phyloP scores from a whole-genome alignment of 2,797 vertebrate genomes.

The Threskiornis aethiopicus region DNA sequence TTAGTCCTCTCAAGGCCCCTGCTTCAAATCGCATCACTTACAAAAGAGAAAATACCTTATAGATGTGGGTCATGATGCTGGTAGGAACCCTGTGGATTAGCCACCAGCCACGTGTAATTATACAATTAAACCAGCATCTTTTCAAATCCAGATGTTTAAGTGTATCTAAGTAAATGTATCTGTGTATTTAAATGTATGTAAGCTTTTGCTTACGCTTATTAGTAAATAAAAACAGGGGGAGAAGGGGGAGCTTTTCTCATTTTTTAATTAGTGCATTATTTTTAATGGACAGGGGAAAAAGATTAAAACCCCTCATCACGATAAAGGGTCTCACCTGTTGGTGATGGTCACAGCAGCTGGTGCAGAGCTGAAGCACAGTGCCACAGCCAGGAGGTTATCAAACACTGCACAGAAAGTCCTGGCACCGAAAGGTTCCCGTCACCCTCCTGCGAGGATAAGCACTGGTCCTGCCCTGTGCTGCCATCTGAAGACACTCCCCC shows the following conservation, averaged over 20 bases:
- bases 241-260: background rate
- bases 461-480: background rate
- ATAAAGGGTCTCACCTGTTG: fast-evolving
- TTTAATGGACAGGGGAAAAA: background rate
- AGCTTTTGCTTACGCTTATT: background rate
- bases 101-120: background rate
- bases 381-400: background rate
- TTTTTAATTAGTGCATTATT: background rate
- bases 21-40: background rate
- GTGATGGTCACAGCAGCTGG: background rate
- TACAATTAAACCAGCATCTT: background rate
- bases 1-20: background rate
- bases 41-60: background rate
- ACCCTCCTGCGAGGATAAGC: background rate
- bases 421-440: background rate
- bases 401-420: background rate
- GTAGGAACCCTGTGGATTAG: background rate
- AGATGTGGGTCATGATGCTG: background rate
- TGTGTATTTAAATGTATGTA: too few species aligned
- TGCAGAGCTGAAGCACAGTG: background rate
- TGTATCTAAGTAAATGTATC: too few species aligned
- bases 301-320: background rate
- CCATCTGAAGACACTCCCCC: background rate
- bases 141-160: background rate
- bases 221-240: background rate